Percentiles rank a stretch among this genome's conserved stretches.
These are phyloP conservation scores for Drosophila ustulata DNA, from an alignment of 2,888 invertebrate species.

Conservation along the genomic window DNA sequence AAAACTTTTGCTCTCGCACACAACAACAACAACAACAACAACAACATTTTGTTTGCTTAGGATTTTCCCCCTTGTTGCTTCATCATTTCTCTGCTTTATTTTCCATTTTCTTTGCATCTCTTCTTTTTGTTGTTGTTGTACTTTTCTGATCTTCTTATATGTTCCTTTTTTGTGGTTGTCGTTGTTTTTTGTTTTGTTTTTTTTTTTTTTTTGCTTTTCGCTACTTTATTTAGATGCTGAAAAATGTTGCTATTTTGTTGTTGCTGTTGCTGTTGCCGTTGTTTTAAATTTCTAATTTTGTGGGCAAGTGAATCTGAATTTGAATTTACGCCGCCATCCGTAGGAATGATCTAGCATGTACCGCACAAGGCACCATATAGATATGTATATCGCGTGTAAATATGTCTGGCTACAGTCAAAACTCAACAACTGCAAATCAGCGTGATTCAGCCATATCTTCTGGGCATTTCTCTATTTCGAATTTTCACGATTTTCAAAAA, in stretches of 20 bases:
- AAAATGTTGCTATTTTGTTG: conserved; percentile 67
- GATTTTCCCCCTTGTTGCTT: conserved; percentile 43
- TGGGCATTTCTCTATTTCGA: too few relatives aligned
- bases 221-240: conserved; percentile 74
- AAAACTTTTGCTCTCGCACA: conserved; percentile 54
- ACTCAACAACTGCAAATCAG: neutral
- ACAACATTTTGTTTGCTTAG: conserved; percentile 47
- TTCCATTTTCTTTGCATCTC: conserved; percentile 27
- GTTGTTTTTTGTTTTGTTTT: conserved; percentile 9
- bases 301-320: conserved; percentile 81
- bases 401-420: conserved; percentile 37
- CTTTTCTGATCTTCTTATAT: conserved; percentile 39
- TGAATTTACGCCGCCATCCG: conserved; percentile 64
- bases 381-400: conserved; percentile 11
- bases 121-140: conserved; percentile 9
- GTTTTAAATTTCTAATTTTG: conserved; percentile 79
- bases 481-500: too few relatives aligned
- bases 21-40: conserved; percentile 17
- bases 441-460: too few relatives aligned
- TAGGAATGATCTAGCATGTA: conserved; percentile 65
- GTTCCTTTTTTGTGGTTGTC: conserved; percentile 22
- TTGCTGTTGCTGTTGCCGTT: conserved; percentile 38
- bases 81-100: conserved; percentile 48
- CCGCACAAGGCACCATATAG: conserved; percentile 3
- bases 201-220: conserved; percentile 38